A percentile compares a stretch with the other conserved stretches of the same genome.
These are phyloP conservation scores for Melospiza melodia DNA, from an alignment of 2,113 vertebrate species.

Conservation along the genomic window DNA sequence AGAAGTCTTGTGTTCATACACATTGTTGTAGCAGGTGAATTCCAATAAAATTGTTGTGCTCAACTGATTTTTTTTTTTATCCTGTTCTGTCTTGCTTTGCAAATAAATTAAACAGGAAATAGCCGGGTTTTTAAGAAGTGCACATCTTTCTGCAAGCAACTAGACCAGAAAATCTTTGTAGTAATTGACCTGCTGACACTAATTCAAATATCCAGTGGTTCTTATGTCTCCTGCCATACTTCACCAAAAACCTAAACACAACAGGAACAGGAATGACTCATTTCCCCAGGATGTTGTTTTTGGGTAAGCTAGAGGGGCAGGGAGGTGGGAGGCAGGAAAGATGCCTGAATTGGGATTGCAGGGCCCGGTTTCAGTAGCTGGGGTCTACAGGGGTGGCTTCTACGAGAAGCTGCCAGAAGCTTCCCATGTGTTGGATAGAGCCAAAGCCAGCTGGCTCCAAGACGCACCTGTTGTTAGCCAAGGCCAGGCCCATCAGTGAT, in stretches of 20 bases:
- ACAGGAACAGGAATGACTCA: neutral
- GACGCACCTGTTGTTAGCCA: rapidly evolving
- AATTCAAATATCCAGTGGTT: constrained; percentile 25
- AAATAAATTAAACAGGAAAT: constrained; percentile 43
- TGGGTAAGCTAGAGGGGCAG: neutral
- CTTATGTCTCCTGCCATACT: neutral
- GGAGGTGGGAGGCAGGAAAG: neutral
- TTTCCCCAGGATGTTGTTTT: neutral
- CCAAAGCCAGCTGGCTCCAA: neutral
- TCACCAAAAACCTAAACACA: neutral
- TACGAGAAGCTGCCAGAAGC: neutral
- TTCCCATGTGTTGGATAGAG: rapidly evolving
- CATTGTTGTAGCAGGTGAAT: neutral
- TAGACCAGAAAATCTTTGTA: constrained; percentile 44
- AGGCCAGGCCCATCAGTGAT: rapidly evolving
- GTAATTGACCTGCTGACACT: constrained; percentile 28
- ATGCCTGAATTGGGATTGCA: neutral
- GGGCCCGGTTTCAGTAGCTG: neutral
- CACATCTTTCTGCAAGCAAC: neutral
- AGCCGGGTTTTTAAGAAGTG: constrained; percentile 4
- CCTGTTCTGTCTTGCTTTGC: neutral
- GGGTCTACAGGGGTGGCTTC: neutral
- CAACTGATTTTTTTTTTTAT: constrained; percentile 13
- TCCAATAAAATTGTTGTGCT: neutral
- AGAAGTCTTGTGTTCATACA: neutral